Percentiles rank a stretch among this genome's conserved stretches.
These are phyloP conservation scores for Hephaestus fuliginosus DNA, from an alignment of 2,797 vertebrate species.

Conservation along the genomic window DNA sequence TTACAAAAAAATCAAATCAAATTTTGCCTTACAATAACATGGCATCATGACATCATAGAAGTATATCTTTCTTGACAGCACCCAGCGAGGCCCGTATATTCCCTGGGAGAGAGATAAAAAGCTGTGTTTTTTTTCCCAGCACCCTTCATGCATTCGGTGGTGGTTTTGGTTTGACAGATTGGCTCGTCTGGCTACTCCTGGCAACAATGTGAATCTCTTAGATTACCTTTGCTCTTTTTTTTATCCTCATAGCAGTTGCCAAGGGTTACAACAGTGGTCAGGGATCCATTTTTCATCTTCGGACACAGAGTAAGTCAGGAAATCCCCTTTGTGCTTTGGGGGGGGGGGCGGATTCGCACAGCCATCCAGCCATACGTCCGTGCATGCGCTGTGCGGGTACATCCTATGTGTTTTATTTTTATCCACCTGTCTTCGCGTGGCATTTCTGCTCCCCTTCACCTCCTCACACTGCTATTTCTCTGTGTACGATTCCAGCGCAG, in stretches of 20 bases:
- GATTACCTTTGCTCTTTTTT: constrained; percentile 32
- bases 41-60: background rate
- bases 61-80: background rate
- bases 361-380: background rate
- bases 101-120: constrained; percentile 36
- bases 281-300: constrained; percentile 18
- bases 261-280: constrained; percentile 37
- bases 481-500: constrained; percentile 25
- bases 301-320: constrained; percentile 27
- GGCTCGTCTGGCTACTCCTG: constrained; percentile 28
- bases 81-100: constrained; percentile 2
- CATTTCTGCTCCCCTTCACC: constrained; percentile 19
- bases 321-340: constrained; percentile 15
- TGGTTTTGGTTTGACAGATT: constrained; percentile 28
- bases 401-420: constrained; percentile 22
- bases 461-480: constrained; percentile 5
- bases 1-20: background rate
- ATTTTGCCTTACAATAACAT: background rate
- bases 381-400: background rate
- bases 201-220: constrained; percentile 40
- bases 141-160: constrained; percentile 18
- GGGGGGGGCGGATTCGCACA: background rate
- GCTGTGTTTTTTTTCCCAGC: constrained; percentile 7
- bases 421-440: constrained; percentile 28
- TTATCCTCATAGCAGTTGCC: constrained; percentile 40